Percentiles rank a stretch among this genome's conserved stretches.
phyloP scores from a whole-genome alignment of 2,113 vertebrate genomes.

The Galemys pyrenaicus region DNA sequence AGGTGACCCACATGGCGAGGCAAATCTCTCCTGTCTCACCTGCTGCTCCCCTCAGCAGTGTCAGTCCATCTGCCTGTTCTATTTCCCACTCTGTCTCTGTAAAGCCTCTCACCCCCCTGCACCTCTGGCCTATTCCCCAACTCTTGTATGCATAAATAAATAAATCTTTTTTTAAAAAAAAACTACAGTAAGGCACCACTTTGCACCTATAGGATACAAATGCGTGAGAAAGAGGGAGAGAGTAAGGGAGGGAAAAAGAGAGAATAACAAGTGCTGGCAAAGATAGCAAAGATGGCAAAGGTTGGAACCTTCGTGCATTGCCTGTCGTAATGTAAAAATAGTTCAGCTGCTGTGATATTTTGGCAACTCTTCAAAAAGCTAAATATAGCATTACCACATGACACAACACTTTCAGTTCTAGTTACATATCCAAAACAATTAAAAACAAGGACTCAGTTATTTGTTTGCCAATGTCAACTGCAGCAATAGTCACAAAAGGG shows the following conservation, averaged over 20 bases:
- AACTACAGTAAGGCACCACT: neutral
- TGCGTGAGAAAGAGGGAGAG: neutral
- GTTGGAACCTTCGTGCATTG: neutral
- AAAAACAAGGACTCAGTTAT: neutral
- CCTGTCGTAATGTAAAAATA: neutral
- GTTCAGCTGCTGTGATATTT: neutral
- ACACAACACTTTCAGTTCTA: neutral
- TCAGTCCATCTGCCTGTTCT: too few relatives aligned
- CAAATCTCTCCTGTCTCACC: too few relatives aligned
- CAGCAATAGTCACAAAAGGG: neutral
- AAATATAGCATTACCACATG: neutral
- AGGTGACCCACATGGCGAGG: too few relatives aligned
- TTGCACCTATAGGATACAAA: neutral
- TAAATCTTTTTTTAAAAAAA: too few relatives aligned
- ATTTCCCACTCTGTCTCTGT: too few relatives aligned
- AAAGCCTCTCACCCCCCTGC: too few relatives aligned
- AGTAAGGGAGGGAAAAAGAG: neutral
- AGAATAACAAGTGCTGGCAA: neutral
- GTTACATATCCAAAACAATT: neutral
- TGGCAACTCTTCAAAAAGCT: conserved; percentile 15
- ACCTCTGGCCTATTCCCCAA: too few relatives aligned
- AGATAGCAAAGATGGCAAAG: neutral
- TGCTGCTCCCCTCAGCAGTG: too few relatives aligned
- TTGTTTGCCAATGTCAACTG: neutral
- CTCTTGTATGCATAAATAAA: too few relatives aligned